Percentiles rank a stretch among this genome's conserved stretches.
Evolutionary conservation across 2,113 vertebrate genomes (phyloP).

Genomic region (Orcinus orca): DNA sequence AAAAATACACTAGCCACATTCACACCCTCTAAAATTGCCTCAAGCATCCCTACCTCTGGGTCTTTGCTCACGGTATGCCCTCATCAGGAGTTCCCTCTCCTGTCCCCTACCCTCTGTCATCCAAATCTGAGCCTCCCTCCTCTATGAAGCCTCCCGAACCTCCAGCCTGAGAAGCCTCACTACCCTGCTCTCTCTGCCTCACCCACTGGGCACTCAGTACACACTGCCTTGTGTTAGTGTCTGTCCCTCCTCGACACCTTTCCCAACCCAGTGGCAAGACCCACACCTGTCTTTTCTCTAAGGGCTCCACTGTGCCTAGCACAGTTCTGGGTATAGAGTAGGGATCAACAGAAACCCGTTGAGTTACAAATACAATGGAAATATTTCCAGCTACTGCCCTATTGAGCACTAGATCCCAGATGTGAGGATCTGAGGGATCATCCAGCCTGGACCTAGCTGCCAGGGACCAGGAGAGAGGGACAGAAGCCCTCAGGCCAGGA

Average conservation of each 20-base stretch:
- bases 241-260: not conserved
- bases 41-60: not conserved
- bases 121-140: not conserved
- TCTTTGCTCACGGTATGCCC: not conserved
- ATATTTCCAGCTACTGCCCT: not conserved
- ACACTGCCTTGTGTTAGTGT: not conserved
- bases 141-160: not conserved
- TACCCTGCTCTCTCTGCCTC: not conserved
- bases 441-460: not conserved
- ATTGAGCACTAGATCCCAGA: not conserved
- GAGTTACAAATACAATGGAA: not conserved
- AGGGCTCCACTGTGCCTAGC: not conserved
- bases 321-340: not conserved
- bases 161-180: not conserved
- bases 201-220: not conserved
- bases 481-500: not conserved
- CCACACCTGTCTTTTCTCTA: not conserved
- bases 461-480: not conserved
- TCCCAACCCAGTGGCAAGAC: not conserved
- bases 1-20: not conserved
- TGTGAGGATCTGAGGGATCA: not conserved
- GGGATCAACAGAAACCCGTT: not conserved
- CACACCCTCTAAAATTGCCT: not conserved
- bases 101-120: not conserved
- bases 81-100: not conserved